phyloP scores from a whole-genome alignment of 2,888 invertebrate species.

The Melipona beecheii region DNA sequence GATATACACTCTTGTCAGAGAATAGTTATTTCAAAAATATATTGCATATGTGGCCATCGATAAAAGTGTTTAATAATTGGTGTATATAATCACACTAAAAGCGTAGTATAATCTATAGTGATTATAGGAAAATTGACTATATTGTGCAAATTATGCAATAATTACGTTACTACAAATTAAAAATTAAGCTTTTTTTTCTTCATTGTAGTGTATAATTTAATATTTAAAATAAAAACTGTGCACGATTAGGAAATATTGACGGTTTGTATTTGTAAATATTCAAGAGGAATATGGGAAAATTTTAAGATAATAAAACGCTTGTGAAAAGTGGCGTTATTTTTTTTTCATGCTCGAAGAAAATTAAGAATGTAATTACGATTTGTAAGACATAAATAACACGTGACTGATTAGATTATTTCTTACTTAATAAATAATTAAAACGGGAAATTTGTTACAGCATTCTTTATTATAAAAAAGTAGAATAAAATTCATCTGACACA shows the following conservation, averaged over 20 bases:
- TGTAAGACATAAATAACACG: not conserved
- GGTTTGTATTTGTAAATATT: not conserved
- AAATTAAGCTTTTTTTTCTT: not conserved
- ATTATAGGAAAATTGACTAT: not conserved
- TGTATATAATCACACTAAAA: not conserved
- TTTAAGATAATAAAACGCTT: not conserved
- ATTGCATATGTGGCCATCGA: not conserved
- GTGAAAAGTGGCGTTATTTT: not conserved
- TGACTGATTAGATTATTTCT: not conserved
- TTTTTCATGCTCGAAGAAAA: not conserved
- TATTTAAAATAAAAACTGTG: not conserved
- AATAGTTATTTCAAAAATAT: not conserved
- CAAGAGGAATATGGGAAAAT: not conserved
- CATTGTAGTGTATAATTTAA: not conserved
- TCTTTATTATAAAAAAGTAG: conserved; percentile 31
- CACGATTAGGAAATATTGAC: not conserved
- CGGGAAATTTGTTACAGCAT: not conserved
- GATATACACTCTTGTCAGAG: not conserved
- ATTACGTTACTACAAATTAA: not conserved
- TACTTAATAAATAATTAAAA: not conserved
- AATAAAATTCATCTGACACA: not conserved
- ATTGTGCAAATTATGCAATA: not conserved
- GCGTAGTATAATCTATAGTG: not conserved
- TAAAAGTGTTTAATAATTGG: too few species aligned
- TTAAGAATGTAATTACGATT: not conserved